Base-by-base conservation (phyloP, 2,888 invertebrate species). In the Pegoplata infirma region DNA sequence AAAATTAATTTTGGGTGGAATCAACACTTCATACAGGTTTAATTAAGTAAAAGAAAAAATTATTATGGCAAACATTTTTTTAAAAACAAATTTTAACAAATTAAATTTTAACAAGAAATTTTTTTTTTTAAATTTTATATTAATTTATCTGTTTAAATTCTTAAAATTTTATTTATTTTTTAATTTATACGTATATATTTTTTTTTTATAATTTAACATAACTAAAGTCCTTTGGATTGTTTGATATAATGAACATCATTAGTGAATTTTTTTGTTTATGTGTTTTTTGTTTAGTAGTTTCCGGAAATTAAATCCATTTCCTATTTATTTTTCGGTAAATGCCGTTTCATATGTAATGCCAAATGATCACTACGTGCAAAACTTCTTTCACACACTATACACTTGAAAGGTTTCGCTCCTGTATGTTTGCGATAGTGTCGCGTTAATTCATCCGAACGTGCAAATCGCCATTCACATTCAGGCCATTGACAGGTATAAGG, bases 401-500 rank as follows among this genome's bases (percentile, higher is more conserved):
- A 98, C 89, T 98, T 97, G 92, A 98, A 98, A 28, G 98, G 98
- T 90, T 98, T 98, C 76, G 97, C 97, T 32, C 98, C 98, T 0
- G 98, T 98, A 91, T 98, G 98, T 90, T 98, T 98, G 86, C 98
- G 93, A 91, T 97, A 98, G 90, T 98, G 98, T 84, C 98, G 94
- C 76, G 98, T 98, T 88, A 98, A 91, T 91, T 98, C 98, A 91
- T 98, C 98, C 53, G 97, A 97, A 78, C 98, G 92, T 72, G 98
- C 98, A 90, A 98, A 98, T 86, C 98, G 92, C 98, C 98, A 98
- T 88, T 97, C 97, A 91, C 98, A 98, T 87, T 98, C 98, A 56
- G 97, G 97, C 98, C 98, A 98, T 88, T 97, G 97, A 91, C 98
- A 98, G 88, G 97, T 96, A 91, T 98, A 98, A 82, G 98, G 98